Evolutionary conservation across 2,113 vertebrate species (phyloP).

Genomic region (western clawed frog (Xenopus tropicalis)): UCB_Xtro_10.0 CM004445.2:107921501-107922000

Average conservation of each 20-base stretch:
- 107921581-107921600: neutral
- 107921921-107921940: slow-evolving; percentile 11
- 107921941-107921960: neutral
- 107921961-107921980: too few relatives aligned
- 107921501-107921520: slow-evolving; percentile 71
- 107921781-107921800: too few relatives aligned
- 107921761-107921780: neutral
- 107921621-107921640: slow-evolving; percentile 13
- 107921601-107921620: neutral
- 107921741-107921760: neutral
- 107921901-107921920: neutral
- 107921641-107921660: neutral
- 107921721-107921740: slow-evolving; percentile 5
- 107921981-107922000: too few relatives aligned
- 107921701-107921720: slow-evolving; percentile 11
- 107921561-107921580: slow-evolving; percentile 12
- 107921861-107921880: too few relatives aligned
- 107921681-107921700: neutral
- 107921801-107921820: slow-evolving; percentile 12
- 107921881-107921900: too few relatives aligned
- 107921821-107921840: neutral
- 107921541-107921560: neutral
- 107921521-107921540: neutral
- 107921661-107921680: neutral
- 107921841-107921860: too few relatives aligned